A percentile compares a stretch with the other conserved stretches of the same genome.
These are phyloP conservation scores for Corythucha ciliata DNA, from an alignment of 2,888 invertebrate species.

Conservation along the genomic window DNA sequence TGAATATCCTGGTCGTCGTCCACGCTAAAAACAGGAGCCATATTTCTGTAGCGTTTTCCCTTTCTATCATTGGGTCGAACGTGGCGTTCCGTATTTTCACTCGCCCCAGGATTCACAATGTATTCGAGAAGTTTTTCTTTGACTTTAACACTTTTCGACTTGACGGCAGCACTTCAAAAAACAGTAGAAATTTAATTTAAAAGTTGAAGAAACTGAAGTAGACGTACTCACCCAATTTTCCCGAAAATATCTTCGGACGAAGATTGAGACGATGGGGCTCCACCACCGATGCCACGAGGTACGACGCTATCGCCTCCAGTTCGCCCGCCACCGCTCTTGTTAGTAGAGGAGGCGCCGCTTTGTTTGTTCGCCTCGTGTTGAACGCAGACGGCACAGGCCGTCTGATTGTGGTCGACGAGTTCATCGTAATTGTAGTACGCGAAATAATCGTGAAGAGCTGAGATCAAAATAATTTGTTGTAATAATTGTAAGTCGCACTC, in stretches of 20 bases:
- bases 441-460: slow-evolving; percentile 39
- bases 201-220: not conserved
- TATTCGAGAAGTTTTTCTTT: slow-evolving; percentile 87
- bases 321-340: too few species aligned
- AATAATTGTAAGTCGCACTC: too few species aligned
- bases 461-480: slow-evolving; percentile 27
- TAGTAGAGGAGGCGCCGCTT: slow-evolving; percentile 6
- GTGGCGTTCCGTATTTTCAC: slow-evolving; percentile 60
- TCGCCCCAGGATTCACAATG: slow-evolving; percentile 71
- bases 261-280: too few species aligned
- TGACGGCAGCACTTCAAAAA: slow-evolving; percentile 61
- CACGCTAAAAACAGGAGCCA: slow-evolving; percentile 87
- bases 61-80: slow-evolving; percentile 64
- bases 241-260: slow-evolving; percentile 57
- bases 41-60: slow-evolving; percentile 80
- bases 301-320: too few species aligned
- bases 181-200: not conserved
- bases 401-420: slow-evolving; percentile 73
- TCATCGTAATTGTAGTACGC: slow-evolving; percentile 52
- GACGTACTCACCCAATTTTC: slow-evolving; percentile 50
- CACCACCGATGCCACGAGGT: too few species aligned
- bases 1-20: slow-evolving; percentile 74
- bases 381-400: slow-evolving; percentile 68
- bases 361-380: slow-evolving; percentile 12
- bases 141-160: slow-evolving; percentile 81